Evolutionary conservation across 2,888 invertebrate species (phyloP), one percentile per base, ranked within the genome.

Genomic region (Lysandra coridon): DNA sequence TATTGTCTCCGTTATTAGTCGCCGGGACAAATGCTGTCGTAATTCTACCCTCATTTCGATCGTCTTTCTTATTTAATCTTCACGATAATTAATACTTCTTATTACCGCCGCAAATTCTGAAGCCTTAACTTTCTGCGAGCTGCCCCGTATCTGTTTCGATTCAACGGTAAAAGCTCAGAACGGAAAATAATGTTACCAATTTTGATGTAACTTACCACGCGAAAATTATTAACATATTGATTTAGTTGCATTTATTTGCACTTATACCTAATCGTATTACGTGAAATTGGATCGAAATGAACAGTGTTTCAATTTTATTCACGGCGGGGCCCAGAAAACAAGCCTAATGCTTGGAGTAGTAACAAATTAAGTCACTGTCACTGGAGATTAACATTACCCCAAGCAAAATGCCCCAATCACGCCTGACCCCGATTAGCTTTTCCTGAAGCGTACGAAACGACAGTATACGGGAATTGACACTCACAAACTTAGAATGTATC

Each of bases 1-100:
- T 94, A 94, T 93, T 94, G 94, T 94, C 94, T 94, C 92, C 92
- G 92, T 93, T 94, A 94, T 94, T 94, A 94, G 93, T 93, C 89
- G 88, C 88, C 87, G 91, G 89, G 91, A 94, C 92, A 92, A 94
- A 93, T 93, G 93, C 90, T 85, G 87, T 89, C 88, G 91, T 91
- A 91, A 92, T 92, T 89, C 87, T 87, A 85, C 88, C 89, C 91
- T 90, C 88, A 91, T 91, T 90, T 86, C 91, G 89, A 92, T 92
- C 89, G 88, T 88, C 86, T 89, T 91, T 91, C 91, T 90, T 92
- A 91, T 92, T 93, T 91, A 92, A 91, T 92, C 91, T 91, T 88
- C 86, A 89, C 87, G 87, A 86, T 91, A 93, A 93, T 93, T 93
- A 93, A 92, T 92, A 91, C 88, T 87, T 84, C 87, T 88, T 87